Evolutionary conservation across 2,113 vertebrate species (phyloP).

Genomic region (Phoxinus phoxinus): DNA sequence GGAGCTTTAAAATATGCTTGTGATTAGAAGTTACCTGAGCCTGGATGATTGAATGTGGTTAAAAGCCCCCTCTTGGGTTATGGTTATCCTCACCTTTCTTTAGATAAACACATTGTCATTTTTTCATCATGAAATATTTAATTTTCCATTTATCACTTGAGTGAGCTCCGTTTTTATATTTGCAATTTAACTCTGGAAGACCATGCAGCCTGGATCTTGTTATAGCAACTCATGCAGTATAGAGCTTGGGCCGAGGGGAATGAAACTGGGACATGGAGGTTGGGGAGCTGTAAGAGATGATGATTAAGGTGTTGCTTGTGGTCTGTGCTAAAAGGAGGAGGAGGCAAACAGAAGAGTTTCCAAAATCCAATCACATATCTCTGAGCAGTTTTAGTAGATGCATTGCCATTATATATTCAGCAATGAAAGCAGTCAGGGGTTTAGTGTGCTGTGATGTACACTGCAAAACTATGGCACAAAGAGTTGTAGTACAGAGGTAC

Average conservation of each 20-base stretch:
- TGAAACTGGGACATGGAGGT: conserved; percentile 14
- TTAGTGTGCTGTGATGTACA: not conserved
- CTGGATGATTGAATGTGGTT: not conserved
- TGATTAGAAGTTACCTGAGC: not conserved
- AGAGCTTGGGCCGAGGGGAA: conserved; percentile 6
- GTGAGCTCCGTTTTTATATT: conserved; percentile 25
- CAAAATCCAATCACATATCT: conserved; percentile 10
- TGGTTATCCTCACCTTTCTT: conserved; percentile 24
- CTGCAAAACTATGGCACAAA: not conserved
- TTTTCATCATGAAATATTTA: conserved; percentile 40
- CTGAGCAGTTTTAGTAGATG: not conserved
- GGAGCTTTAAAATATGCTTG: conserved; percentile 14
- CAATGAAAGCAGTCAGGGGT: not conserved
- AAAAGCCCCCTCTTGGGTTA: not conserved
- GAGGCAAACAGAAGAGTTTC: conserved; percentile 6
- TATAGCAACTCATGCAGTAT: conserved; percentile 32
- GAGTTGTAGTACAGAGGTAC: not conserved
- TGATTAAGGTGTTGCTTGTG: conserved; percentile 30
- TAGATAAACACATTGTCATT: not conserved
- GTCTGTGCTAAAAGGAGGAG: not conserved
- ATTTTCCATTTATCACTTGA: conserved; percentile 45
- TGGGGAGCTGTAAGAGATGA: not conserved
- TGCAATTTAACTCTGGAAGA: conserved; percentile 20
- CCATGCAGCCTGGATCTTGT: conserved; percentile 25
- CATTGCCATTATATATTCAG: conserved; percentile 12